phyloP scores from a whole-genome alignment of 2,797 vertebrate species.

The Cygnus olor region DNA sequence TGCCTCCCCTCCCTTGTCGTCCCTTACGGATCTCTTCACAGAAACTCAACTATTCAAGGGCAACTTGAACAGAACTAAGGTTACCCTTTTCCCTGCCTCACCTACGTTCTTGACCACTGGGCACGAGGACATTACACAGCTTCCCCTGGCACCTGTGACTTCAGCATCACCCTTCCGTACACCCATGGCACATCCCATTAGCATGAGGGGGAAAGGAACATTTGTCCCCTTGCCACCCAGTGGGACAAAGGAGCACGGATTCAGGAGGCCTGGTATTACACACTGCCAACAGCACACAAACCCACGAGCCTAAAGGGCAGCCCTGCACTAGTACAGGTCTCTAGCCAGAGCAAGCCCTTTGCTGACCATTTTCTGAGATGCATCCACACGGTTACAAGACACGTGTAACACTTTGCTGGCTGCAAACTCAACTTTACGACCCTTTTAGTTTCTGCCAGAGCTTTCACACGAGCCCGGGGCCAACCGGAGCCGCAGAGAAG shows the following conservation, averaged over 20 bases:
- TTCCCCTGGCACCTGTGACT: neutral
- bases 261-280: neutral
- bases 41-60: neutral
- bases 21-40: neutral
- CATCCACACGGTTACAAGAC: neutral
- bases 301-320: rapidly evolving
- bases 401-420: neutral
- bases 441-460: neutral
- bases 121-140: neutral
- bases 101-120: neutral
- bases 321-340: neutral
- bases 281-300: neutral
- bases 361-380: neutral
- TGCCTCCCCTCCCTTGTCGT: neutral
- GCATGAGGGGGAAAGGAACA: neutral
- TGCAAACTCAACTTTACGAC: neutral
- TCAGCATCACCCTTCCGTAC: neutral
- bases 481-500: slow-evolving; percentile 11
- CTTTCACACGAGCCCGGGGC: neutral
- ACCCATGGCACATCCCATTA: neutral
- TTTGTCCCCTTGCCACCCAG: neutral
- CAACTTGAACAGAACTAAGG: neutral
- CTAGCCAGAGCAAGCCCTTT: neutral
- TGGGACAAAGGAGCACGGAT: neutral
- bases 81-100: neutral